phyloP scores from a whole-genome alignment of 2,888 invertebrate genomes.

The Chesias legatella region DNA sequence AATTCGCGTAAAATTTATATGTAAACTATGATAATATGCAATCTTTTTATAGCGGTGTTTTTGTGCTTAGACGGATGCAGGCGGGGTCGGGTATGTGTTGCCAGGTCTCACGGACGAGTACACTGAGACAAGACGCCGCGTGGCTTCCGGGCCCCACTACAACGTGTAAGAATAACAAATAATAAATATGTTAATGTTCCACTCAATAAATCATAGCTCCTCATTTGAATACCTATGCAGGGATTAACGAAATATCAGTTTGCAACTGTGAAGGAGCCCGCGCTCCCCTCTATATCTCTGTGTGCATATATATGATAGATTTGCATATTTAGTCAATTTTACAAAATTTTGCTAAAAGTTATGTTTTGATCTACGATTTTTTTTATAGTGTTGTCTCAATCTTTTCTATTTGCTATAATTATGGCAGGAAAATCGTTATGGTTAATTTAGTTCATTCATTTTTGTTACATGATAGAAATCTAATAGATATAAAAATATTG shows the following conservation, averaged over 20 bases:
- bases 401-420: too few species aligned
- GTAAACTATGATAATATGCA: constrained; percentile 78
- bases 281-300: constrained; percentile 41
- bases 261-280: constrained; percentile 50
- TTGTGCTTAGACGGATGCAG: constrained; percentile 45
- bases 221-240: constrained; percentile 78
- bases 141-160: constrained; percentile 75
- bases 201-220: constrained; percentile 81
- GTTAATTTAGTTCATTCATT: too few species aligned
- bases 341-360: constrained; percentile 29
- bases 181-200: constrained; percentile 82
- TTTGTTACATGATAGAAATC: too few species aligned
- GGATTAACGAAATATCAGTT: constrained; percentile 73
- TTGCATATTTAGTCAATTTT: constrained; percentile 56
- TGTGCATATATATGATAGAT: constrained; percentile 52
- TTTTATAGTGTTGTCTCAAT: too few species aligned
- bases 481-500: too few species aligned
- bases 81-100: constrained; percentile 53
- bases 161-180: constrained; percentile 81
- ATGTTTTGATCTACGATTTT: too few species aligned
- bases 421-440: too few species aligned
- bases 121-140: constrained; percentile 76
- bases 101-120: constrained; percentile 74
- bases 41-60: constrained; percentile 63
- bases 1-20: constrained; percentile 79